phyloP scores from a whole-genome alignment of 2,113 vertebrate genomes.

The Carettochelys insculpta region DNA sequence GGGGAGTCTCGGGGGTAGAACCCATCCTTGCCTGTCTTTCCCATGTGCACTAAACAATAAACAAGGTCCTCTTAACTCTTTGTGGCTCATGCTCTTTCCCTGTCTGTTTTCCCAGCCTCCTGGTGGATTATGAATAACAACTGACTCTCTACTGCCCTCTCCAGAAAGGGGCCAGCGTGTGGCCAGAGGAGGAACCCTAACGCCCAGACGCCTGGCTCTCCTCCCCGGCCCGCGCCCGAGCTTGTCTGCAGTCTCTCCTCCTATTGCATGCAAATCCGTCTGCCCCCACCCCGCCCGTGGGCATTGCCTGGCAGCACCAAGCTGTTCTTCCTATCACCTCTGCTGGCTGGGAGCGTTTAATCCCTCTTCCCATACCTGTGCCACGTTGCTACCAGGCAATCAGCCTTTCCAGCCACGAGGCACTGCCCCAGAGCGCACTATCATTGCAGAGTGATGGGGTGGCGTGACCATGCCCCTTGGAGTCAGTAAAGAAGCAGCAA shows the following conservation, averaged over 20 bases:
- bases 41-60: accelerated
- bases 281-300: not conserved
- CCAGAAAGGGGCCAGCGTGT: not conserved
- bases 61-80: not conserved
- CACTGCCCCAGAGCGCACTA: not conserved
- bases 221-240: not conserved
- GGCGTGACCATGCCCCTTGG: too few species aligned
- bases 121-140: constrained; percentile 98
- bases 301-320: not conserved
- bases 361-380: not conserved
- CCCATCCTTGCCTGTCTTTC: accelerated
- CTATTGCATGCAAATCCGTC: not conserved
- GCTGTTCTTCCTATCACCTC: too few species aligned
- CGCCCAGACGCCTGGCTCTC: not conserved
- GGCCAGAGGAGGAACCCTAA: accelerated
- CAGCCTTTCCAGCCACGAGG: not conserved
- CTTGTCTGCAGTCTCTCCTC: not conserved
- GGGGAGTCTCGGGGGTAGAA: not conserved
- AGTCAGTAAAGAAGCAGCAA: not conserved
- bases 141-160: constrained; percentile 58
- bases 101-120: constrained; percentile 82
- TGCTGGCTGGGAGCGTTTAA: not conserved
- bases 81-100: not conserved
- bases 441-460: not conserved
- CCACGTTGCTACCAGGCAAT: not conserved